Evolutionary conservation across 2,888 invertebrate species (phyloP), one percentile per base, ranked within the genome.

Genomic region (Entomobrya proxima): DNA sequence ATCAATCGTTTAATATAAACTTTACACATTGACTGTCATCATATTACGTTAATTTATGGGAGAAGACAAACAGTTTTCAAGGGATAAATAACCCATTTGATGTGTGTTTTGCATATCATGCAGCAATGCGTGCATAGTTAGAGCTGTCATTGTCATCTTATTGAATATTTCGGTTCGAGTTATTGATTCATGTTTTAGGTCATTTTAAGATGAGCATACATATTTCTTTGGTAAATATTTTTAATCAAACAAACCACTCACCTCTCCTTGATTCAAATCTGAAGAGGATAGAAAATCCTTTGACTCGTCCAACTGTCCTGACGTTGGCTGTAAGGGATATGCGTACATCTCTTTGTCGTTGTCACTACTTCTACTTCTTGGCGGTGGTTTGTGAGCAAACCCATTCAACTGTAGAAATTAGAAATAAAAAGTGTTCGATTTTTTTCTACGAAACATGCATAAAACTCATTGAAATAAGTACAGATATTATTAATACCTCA

Each of bases 341-440:
- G 83, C 88, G 82, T 87, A 80, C 35, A 79, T 88, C 27, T 89
- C 88, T 32, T 89, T 89, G 15, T 86, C 86, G 18, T 89, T 86
- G 15, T 85, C 85, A 74, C 77, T 87, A 67, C 88, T 88, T 30
- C 90, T 82, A 30, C 85, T 83, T 58, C 88, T 79, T 79, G 85
- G 88, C 0, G 86, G 80, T 32, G 85, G 85, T 24, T 83, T 86
- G 67, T 86, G 84, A 2, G 85, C 77, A 67, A 87, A 88, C 7
- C 88, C 88, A 67, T 88, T 88, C 64, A 88, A 64, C 88, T 88
- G 27, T 11, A 72, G 1, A 50, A 21, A 74, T 30, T 27, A n/a
- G 5, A 64, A 32, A 11, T 35, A 35, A 1, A 5, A 5, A 13
- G 35, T n/a, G 2, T 64, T 55, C 18, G 27, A 52, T 52, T 18